Percentiles rank a stretch among this genome's conserved stretches.
Conservation (phyloP, 2,888 invertebrate genomes). For the Parasteatoda lunata region DNA sequence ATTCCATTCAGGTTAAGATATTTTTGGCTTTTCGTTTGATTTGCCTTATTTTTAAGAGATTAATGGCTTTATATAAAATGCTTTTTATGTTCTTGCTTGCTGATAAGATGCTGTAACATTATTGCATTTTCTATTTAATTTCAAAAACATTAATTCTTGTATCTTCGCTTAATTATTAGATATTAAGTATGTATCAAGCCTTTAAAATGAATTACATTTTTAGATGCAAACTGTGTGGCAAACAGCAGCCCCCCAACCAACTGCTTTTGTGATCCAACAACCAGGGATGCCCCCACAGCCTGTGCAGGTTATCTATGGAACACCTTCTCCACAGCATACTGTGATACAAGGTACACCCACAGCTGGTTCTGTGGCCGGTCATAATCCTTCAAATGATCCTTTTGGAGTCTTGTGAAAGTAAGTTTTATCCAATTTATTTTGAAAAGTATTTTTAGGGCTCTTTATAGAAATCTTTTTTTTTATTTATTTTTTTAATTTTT, state of each 20-base stretch:
- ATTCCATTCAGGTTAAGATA: too few relatives aligned
- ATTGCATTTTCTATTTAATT: too few relatives aligned
- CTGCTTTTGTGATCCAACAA: conserved; percentile 11
- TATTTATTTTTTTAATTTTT: not conserved
- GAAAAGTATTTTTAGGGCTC: too few relatives aligned
- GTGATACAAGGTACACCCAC: conserved; percentile 61
- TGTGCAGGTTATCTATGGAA: conserved; percentile 47
- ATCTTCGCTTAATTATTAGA: too few relatives aligned
- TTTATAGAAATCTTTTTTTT: too few relatives aligned
- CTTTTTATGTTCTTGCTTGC: too few relatives aligned
- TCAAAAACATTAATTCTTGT: not conserved
- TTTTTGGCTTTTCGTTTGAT: too few relatives aligned
- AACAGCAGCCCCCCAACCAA: conserved; percentile 13
- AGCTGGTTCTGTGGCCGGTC: conserved; percentile 52
- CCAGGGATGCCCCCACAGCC: conserved; percentile 48
- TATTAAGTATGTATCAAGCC: too few relatives aligned
- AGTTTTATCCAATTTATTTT: not conserved
- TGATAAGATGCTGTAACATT: too few relatives aligned
- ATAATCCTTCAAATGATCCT: conserved; percentile 53
- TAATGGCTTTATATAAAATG: too few relatives aligned
- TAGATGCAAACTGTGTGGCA: conserved; percentile 58
- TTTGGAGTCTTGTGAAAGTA: conserved; percentile 56
- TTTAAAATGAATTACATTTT: too few relatives aligned
- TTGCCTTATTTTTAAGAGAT: too few relatives aligned
- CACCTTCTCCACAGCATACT: conserved; percentile 63